phyloP scores from a whole-genome alignment of 2,888 invertebrate species.

The Arrhopalites spinosus region DNA sequence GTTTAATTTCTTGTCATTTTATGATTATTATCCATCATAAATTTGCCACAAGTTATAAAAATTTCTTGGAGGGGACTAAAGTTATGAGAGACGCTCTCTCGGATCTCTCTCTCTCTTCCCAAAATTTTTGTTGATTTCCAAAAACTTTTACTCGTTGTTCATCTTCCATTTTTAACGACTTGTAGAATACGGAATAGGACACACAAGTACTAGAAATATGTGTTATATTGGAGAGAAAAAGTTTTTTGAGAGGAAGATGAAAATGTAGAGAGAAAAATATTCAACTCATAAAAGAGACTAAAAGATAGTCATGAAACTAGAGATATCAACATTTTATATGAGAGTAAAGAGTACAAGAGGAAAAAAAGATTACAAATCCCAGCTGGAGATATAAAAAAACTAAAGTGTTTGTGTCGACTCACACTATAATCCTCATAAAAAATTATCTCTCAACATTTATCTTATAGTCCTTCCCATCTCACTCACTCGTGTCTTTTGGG shows the following conservation, averaged over 20 bases:
- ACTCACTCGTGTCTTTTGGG: neutral
- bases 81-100: too few relatives aligned
- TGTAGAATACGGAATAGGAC: too few relatives aligned
- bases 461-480: neutral
- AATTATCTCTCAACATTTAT: neutral
- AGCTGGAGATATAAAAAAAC: constrained; percentile 12
- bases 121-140: too few relatives aligned
- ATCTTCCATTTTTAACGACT: neutral
- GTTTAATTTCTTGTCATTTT: neutral
- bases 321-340: neutral
- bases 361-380: constrained; percentile 4
- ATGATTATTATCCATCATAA: neutral
- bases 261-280: neutral
- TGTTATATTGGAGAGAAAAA: neutral
- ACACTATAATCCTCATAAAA: neutral
- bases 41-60: neutral
- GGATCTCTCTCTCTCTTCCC: neutral
- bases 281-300: neutral
- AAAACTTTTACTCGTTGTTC: neutral
- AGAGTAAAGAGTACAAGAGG: neutral
- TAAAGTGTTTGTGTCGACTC: neutral
- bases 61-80: too few relatives aligned
- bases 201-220: too few relatives aligned
- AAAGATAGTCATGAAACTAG: too few relatives aligned
- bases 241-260: neutral